Evolutionary conservation across 2,888 invertebrate species (phyloP).

Genomic region (Volucella bombylans): DNA sequence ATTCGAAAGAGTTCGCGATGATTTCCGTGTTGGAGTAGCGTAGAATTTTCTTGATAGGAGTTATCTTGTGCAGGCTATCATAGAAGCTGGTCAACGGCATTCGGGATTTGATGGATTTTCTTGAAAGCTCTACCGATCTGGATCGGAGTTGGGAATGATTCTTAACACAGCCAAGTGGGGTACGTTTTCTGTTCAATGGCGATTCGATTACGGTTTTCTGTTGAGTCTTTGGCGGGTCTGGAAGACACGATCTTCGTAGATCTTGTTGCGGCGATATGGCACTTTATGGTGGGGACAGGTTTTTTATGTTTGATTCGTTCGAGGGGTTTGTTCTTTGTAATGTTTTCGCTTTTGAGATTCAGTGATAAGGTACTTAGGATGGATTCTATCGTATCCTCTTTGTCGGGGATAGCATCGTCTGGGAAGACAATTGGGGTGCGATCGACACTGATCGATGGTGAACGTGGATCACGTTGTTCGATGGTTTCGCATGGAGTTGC

Average conservation of each 20-base stretch:
- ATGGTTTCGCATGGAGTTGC: no score
- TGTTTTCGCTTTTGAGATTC: conserved; percentile 73
- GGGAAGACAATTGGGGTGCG: conserved; percentile 80
- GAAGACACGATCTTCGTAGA: conserved; percentile 78
- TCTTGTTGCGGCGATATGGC: conserved; percentile 71
- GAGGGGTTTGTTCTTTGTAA: conserved; percentile 76
- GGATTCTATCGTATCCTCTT: conserved; percentile 79
- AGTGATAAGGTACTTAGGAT: conserved; percentile 79
- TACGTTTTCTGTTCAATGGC: conserved; percentile 75
- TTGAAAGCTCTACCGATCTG: no score
- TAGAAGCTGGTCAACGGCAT: conserved; percentile 77
- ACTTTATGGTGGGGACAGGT: conserved; percentile 66
- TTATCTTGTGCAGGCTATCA: conserved; percentile 75
- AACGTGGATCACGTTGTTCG: conserved; percentile 80
- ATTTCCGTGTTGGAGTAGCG: no score
- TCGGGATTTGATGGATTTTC: conserved; percentile 75
- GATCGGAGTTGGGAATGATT: no score
- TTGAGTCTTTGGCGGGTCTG: no score
- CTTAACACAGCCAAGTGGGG: conserved; percentile 79
- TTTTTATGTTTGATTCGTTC: conserved; percentile 77
- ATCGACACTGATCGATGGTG: conserved; percentile 80
- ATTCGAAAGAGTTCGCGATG: conserved; percentile 67
- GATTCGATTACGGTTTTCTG: conserved; percentile 73
- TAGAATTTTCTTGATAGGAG: conserved; percentile 68
- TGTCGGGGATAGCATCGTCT: conserved; percentile 78